Conservation (phyloP, 2,888 invertebrate genomes). For the Dorcus parallelipipedus region DNA sequence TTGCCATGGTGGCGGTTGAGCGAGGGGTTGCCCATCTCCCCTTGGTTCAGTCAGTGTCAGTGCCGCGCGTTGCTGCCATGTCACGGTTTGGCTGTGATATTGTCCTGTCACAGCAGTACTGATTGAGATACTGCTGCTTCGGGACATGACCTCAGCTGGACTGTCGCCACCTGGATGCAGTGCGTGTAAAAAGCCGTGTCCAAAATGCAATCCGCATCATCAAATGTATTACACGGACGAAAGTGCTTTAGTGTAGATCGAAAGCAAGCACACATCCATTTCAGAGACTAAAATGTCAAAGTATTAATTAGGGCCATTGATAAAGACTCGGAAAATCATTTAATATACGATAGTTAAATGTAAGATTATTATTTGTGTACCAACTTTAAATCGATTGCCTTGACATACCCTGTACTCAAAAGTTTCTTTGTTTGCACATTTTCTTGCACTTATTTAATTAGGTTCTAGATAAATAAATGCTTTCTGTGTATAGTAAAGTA, state of each 20-base stretch:
- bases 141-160: slow-evolving; percentile 77
- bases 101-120: slow-evolving; percentile 99
- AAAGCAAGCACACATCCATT: too few relatives aligned
- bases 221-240: neutral
- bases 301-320: too few relatives aligned
- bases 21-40: slow-evolving; percentile 43
- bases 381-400: slow-evolving; percentile 19
- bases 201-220: neutral
- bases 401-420: slow-evolving; percentile 15
- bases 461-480: slow-evolving; percentile 3
- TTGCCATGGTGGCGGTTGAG: slow-evolving; percentile 48
- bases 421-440: slow-evolving; percentile 19
- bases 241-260: too few relatives aligned
- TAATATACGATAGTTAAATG: slow-evolving; percentile 7
- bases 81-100: slow-evolving; percentile 69
- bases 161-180: neutral
- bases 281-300: too few relatives aligned
- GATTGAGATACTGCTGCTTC: slow-evolving; percentile 82
- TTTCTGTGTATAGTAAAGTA: slow-evolving; percentile 16
- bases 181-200: neutral
- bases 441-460: slow-evolving; percentile 17
- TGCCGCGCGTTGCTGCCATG: slow-evolving; percentile 44
- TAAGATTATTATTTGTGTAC: slow-evolving; percentile 21
- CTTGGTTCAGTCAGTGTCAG: slow-evolving; percentile 55
- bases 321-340: too few relatives aligned